Conservation (phyloP, 2,888 invertebrate genomes). For the Hirtodrosophila cameraria region DNA sequence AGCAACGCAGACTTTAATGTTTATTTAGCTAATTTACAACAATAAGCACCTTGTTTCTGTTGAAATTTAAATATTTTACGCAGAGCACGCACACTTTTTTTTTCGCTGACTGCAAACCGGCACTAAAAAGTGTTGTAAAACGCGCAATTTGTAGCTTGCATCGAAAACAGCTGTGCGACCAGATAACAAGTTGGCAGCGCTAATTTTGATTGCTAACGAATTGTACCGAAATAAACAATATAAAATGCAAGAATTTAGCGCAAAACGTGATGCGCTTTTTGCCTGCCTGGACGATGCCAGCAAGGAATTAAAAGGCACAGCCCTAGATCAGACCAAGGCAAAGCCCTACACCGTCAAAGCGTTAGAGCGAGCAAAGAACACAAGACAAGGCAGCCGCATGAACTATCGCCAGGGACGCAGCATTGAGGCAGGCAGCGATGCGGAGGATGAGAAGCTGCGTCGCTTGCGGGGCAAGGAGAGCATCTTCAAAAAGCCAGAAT, state of each 20-base stretch:
- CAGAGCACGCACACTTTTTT: conserved; percentile 39
- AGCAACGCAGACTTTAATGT: neutral
- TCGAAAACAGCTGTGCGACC: conserved; percentile 30
- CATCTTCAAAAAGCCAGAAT: conserved; percentile 90
- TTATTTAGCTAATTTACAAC: conserved; percentile 1
- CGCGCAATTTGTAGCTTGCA: neutral
- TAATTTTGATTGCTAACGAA: conserved; percentile 69
- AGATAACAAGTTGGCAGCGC: conserved; percentile 36
- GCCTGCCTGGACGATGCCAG: conserved; percentile 88
- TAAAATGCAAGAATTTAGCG: conserved; percentile 84
- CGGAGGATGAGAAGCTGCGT: conserved; percentile 56
- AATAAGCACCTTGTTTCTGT: conserved; percentile 26
- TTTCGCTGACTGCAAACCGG: conserved; percentile 49
- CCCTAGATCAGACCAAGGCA: conserved; percentile 77
- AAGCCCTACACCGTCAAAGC: conserved; percentile 76
- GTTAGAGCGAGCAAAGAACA: conserved; percentile 82
- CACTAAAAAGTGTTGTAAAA: conserved; percentile 21
- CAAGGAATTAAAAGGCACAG: conserved; percentile 85
- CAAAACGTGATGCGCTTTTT: conserved; percentile 89
- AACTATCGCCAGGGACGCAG: conserved; percentile 63
- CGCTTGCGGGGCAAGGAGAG: conserved; percentile 87
- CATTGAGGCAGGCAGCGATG: conserved; percentile 33
- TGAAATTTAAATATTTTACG: conserved; percentile 25
- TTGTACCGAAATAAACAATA: conserved; percentile 17
- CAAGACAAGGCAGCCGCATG: conserved; percentile 46